Evolutionary conservation across 2,113 vertebrate species (phyloP).

Genomic region (Salvelinus namaycush): DNA sequence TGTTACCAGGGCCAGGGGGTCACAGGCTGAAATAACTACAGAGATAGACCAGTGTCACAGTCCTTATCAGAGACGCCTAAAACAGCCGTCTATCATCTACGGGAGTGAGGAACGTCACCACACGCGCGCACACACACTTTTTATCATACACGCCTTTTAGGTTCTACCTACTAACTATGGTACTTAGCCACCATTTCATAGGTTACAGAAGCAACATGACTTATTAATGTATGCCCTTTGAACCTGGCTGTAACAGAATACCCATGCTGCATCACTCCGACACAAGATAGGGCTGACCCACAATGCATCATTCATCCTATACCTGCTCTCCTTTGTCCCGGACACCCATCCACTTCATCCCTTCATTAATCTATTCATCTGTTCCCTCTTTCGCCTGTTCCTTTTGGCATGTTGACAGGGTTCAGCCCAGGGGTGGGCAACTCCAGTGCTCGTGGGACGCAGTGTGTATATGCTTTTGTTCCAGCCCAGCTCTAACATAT

Average conservation of each 20-base stretch:
- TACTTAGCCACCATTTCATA: not conserved
- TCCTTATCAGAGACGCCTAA: not conserved
- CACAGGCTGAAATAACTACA: not conserved
- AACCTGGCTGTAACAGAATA: conserved; percentile 31
- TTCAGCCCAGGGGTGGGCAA: too few relatives aligned
- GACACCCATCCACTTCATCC: conserved; percentile 7
- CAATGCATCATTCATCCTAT: conserved; percentile 19
- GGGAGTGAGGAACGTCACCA: too few relatives aligned
- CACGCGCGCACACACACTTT: not conserved
- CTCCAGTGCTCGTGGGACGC: too few relatives aligned
- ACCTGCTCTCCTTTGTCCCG: not conserved
- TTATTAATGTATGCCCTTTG: conserved; percentile 36
- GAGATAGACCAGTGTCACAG: not conserved
- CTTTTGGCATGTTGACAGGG: not conserved
- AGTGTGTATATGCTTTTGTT: too few relatives aligned
- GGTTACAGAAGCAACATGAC: not conserved
- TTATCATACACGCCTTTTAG: not conserved
- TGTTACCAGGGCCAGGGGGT: not conserved
- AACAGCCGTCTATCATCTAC: not conserved
- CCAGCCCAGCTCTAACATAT: too few relatives aligned
- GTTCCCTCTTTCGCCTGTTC: not conserved
- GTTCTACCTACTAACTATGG: not conserved
- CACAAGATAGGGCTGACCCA: conserved; percentile 15
- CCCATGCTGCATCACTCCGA: conserved; percentile 10
- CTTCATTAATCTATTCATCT: conserved; percentile 24